Conservation (phyloP, 1,140 invertebrate genomes). For the Lepidurus couesii region DNA sequence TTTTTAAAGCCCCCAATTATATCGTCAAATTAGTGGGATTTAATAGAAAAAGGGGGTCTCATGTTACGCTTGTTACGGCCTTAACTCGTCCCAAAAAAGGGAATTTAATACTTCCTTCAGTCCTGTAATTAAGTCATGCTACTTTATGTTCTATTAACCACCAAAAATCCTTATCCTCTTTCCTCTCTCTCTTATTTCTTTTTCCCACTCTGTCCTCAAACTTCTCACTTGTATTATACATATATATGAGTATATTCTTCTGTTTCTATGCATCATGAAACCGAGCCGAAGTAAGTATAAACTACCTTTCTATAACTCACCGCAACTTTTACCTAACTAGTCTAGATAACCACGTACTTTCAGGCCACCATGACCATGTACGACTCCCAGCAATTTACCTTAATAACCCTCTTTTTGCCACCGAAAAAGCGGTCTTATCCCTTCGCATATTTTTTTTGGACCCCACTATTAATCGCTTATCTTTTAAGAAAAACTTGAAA, state of each 20-base stretch:
- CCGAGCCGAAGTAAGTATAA: no score
- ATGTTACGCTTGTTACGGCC: not conserved
- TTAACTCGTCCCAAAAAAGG: constrained; percentile 8
- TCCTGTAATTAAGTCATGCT: constrained; percentile 19
- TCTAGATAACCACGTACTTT: no score
- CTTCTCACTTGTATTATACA: no score
- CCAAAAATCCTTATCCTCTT: not conserved
- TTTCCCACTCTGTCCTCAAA: not conserved
- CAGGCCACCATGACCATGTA: no score
- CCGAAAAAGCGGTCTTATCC: not conserved
- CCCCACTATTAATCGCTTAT: not conserved
- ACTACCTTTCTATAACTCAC: no score
- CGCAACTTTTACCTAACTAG: no score
- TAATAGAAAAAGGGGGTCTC: constrained; percentile 18
- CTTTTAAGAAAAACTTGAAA: not conserved
- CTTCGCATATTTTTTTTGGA: not conserved
- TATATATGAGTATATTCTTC: no score
- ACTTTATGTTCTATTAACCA: constrained; percentile 3
- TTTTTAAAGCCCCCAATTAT: constrained; percentile 20
- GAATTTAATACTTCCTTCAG: constrained; percentile 10
- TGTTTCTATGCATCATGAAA: no score
- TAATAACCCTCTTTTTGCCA: not conserved
- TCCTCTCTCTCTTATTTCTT: not conserved
- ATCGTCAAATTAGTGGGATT: constrained; percentile 16
- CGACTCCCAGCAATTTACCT: no score